Percentiles rank a stretch among this genome's conserved stretches.
Conservation (phyloP, 2,797 vertebrate genomes). For the Triplophysa yarkandensis region DNA sequence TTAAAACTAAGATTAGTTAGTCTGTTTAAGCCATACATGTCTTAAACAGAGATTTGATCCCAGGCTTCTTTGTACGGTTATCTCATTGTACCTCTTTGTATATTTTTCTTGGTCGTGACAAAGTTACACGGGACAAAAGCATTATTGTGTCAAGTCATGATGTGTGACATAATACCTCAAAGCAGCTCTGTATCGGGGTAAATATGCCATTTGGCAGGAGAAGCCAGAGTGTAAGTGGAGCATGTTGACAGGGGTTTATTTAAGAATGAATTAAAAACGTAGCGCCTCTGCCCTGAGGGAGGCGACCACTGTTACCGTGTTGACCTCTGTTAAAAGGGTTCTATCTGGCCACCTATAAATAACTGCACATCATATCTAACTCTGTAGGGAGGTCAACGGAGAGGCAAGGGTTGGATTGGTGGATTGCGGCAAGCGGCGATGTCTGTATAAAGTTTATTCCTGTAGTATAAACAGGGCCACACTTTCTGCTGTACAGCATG, state of each 20-base stretch:
- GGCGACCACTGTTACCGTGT: slow-evolving; percentile 13
- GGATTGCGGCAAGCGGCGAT: background rate
- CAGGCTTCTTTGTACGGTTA: slow-evolving; percentile 14
- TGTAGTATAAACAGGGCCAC: background rate
- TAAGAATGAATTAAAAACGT: slow-evolving; percentile 45
- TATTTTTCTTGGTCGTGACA: slow-evolving; percentile 4
- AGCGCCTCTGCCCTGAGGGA: slow-evolving; percentile 31
- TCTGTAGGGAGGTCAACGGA: slow-evolving; percentile 19
- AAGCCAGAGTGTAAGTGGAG: slow-evolving; percentile 40
- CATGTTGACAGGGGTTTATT: slow-evolving; percentile 37
- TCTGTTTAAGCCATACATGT: background rate
- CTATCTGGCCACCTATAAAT: slow-evolving; percentile 36
- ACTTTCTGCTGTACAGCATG: background rate
- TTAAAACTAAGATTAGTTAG: too few species aligned
- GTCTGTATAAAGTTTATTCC: slow-evolving; percentile 2
- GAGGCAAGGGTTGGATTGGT: slow-evolving; percentile 25
- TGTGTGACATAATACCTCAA: slow-evolving; percentile 45
- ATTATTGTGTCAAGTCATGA: slow-evolving; percentile 39
- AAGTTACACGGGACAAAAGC: slow-evolving; percentile 21
- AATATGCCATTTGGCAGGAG: slow-evolving; percentile 50
- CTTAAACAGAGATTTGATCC: slow-evolving; percentile 6
- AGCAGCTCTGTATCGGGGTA: slow-evolving; percentile 33
- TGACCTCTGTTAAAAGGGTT: slow-evolving; percentile 42
- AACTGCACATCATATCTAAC: slow-evolving; percentile 8
- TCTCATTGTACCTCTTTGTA: slow-evolving; percentile 11